A percentile compares a stretch with the other conserved stretches of the same genome.
Conservation (phyloP, 2,113 vertebrate species). For the Apteryx owenii region DNA sequence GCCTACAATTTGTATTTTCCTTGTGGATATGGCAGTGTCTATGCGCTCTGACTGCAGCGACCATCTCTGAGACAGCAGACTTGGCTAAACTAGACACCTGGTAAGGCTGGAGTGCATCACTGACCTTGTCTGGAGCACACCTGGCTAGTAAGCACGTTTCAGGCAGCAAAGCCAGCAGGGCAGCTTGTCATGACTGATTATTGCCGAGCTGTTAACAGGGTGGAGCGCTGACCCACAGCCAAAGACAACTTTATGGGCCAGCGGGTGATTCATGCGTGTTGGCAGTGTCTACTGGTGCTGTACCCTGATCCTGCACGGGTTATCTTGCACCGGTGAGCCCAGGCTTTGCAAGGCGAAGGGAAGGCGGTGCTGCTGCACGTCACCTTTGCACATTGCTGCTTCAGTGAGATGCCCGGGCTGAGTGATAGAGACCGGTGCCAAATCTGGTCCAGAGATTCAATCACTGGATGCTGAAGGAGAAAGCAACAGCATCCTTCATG, state of each 20-base stretch:
- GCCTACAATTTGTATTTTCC: neutral
- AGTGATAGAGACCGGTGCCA: no score
- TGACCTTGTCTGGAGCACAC: fast-evolving
- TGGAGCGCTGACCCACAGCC: neutral
- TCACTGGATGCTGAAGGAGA: no score
- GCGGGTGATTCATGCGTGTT: neutral
- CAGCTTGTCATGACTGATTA: neutral
- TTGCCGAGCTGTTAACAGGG: neutral
- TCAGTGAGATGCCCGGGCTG: no score
- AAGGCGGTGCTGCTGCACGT: no score
- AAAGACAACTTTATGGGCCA: neutral
- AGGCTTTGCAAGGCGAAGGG: no score
- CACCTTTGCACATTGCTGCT: no score
- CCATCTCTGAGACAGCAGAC: neutral
- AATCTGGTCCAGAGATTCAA: no score
- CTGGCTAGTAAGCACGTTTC: fast-evolving
- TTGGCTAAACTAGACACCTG: neutral
- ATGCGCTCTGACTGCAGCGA: neutral
- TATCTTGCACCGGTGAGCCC: no score
- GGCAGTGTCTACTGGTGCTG: neutral
- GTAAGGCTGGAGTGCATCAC: neutral
- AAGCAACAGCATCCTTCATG: no score
- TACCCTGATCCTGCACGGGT: no score
- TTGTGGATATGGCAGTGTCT: neutral
- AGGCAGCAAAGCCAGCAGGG: neutral